phyloP scores from a whole-genome alignment of 2,888 invertebrate genomes.

The Phytoseiulus persimilis region DNA sequence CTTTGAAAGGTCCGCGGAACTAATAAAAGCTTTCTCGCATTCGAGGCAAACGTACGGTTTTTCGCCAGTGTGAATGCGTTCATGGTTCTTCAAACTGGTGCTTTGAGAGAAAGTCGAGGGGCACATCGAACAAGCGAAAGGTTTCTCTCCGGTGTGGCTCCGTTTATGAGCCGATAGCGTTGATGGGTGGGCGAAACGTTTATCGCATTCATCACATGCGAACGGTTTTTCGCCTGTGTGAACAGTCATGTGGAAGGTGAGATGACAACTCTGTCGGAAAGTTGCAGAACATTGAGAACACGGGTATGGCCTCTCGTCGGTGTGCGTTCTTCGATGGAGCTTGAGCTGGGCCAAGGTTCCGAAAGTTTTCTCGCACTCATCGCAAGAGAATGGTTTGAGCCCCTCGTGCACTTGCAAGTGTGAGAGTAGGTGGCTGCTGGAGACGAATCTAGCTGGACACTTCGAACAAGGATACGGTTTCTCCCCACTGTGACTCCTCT shows the following conservation, averaged over 20 bases:
- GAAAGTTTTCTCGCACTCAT: not conserved
- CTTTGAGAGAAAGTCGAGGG: not conserved
- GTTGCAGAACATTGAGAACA: not conserved
- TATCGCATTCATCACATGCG: slow-evolving; percentile 15
- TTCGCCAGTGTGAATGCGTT: not conserved
- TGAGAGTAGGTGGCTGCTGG: not conserved
- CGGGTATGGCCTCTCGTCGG: not conserved
- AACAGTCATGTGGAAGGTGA: not conserved
- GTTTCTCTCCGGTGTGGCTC: not conserved
- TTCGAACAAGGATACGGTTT: not conserved
- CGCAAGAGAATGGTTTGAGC: not conserved
- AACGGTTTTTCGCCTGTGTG: slow-evolving; percentile 16
- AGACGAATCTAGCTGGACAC: slow-evolving; percentile 14
- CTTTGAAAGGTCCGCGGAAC: too few relatives aligned
- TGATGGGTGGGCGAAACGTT: not conserved
- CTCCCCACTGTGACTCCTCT: slow-evolving; percentile 9
- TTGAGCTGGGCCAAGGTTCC: not conserved
- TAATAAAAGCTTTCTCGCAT: too few relatives aligned
- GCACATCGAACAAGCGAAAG: not conserved
- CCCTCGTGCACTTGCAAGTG: slow-evolving; percentile 34
- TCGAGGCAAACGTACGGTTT: not conserved
- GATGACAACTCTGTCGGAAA: not conserved
- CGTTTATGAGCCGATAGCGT: not conserved
- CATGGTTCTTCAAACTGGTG: not conserved
- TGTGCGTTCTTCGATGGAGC: not conserved